phyloP scores from a whole-genome alignment of 2,797 vertebrate genomes.

The Myiotriccus ornatus region DNA sequence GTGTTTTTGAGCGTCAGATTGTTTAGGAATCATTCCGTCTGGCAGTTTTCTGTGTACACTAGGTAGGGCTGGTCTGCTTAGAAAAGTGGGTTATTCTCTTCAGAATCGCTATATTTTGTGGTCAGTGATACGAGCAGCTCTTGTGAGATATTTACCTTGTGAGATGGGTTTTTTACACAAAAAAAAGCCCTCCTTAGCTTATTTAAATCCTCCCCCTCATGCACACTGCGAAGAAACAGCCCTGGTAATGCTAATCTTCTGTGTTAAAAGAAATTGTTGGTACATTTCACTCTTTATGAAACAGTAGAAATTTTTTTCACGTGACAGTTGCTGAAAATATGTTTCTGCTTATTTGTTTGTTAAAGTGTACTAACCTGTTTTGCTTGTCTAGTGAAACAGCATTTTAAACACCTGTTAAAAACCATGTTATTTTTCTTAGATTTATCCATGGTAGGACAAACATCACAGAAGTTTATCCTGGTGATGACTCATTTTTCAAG shows the following conservation, averaged over 20 bases:
- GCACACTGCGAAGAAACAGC: neutral
- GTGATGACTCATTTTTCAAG: conserved; percentile 87
- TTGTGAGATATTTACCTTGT: neutral
- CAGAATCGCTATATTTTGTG: neutral
- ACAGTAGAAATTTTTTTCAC: neutral
- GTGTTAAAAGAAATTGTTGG: neutral
- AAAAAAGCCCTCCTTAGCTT: neutral
- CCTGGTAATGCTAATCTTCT: neutral
- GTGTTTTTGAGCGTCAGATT: neutral
- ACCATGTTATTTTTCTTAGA: conserved; percentile 67
- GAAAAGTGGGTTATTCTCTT: neutral
- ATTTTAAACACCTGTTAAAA: neutral
- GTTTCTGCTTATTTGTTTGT: neutral
- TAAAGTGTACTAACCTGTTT: neutral
- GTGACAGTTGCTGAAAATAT: neutral
- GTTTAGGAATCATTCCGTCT: neutral
- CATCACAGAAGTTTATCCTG: conserved; percentile 84
- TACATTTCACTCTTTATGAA: neutral
- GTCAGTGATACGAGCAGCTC: neutral
- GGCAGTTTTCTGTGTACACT: neutral
- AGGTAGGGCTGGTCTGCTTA: neutral
- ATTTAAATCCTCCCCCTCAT: neutral
- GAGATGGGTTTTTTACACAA: too few species aligned
- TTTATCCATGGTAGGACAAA: conserved; percentile 75
- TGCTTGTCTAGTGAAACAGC: neutral